phyloP scores from a whole-genome alignment of 2,888 invertebrate species.

The Epirrhoe alternata region DNA sequence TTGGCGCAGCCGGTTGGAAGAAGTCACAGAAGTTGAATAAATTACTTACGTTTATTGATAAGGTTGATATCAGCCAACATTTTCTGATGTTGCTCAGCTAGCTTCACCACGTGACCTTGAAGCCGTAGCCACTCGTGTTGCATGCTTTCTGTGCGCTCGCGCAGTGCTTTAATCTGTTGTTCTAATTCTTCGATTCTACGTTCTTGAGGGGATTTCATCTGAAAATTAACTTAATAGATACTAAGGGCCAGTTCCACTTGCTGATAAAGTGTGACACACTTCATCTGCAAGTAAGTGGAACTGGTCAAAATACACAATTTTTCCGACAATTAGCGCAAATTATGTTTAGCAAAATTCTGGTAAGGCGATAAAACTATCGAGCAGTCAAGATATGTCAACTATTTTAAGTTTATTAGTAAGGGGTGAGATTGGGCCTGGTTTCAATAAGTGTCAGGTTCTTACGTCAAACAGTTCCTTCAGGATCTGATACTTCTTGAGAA shows the following conservation, averaged over 20 bases:
- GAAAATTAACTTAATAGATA: conserved; percentile 6
- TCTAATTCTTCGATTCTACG: conserved; percentile 88
- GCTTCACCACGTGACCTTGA: conserved; percentile 89
- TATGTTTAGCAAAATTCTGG: too few relatives aligned
- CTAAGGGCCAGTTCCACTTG: too few relatives aligned
- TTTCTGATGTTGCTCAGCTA: conserved; percentile 88
- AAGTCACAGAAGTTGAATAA: too few relatives aligned
- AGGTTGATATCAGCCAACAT: conserved; percentile 89
- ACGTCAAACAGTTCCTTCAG: conserved; percentile 78
- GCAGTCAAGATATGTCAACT: too few relatives aligned
- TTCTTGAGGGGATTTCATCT: conserved; percentile 84
- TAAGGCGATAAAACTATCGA: too few relatives aligned
- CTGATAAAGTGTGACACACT: too few relatives aligned
- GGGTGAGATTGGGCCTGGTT: too few relatives aligned
- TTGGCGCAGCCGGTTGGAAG: too few relatives aligned
- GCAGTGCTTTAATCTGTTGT: conserved; percentile 85
- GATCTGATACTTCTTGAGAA: conserved; percentile 64
- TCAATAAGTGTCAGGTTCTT: conserved; percentile 37
- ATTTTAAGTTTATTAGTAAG: too few relatives aligned
- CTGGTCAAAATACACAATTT: too few relatives aligned
- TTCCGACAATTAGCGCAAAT: too few relatives aligned
- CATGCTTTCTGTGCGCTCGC: conserved; percentile 86
- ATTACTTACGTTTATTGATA: conserved; percentile 87
- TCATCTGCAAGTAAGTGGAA: too few relatives aligned
- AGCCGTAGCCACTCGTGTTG: conserved; percentile 92